A percentile compares a stretch with the other conserved stretches of the same genome.
Conservation (phyloP, 2,797 vertebrate species). For the Salarias fasciatus region DNA sequence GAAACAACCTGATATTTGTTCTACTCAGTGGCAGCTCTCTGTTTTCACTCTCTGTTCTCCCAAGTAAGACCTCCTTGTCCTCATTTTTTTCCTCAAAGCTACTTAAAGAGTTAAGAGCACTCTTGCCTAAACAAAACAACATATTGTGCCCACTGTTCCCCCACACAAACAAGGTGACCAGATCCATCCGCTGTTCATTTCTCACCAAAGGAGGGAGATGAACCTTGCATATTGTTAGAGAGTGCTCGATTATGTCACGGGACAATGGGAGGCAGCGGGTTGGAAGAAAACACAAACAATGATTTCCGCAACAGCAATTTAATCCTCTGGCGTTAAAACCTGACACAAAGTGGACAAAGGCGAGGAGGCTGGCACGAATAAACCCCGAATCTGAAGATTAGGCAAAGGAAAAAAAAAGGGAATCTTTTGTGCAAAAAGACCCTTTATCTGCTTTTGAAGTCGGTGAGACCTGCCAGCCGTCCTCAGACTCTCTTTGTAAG, state of each 20-base stretch:
- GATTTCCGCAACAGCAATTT: conserved; percentile 79
- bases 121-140: conserved; percentile 56
- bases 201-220: conserved; percentile 57
- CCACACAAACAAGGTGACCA: conserved; percentile 58
- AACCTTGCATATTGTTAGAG: conserved; percentile 63
- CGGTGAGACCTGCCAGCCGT: conserved; percentile 76
- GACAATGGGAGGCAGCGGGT: conserved; percentile 63
- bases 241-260: conserved; percentile 63
- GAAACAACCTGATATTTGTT: conserved; percentile 37
- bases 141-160: conserved; percentile 41
- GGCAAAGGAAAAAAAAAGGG: conserved; percentile 36
- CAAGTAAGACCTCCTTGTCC: too few species aligned
- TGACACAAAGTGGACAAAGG: conserved; percentile 74
- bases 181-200: conserved; percentile 60
- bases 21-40: conserved; percentile 17
- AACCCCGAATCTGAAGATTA: conserved; percentile 76
- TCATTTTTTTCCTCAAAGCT: conserved; percentile 27
- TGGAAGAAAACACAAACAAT: conserved; percentile 75
- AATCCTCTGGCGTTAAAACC: conserved; percentile 75
- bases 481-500: conserved; percentile 71
- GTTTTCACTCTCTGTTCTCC: conserved; percentile 6
- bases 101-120: conserved; percentile 67
- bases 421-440: conserved; percentile 72
- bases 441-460: conserved; percentile 83
- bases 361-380: conserved; percentile 69